Conservation (phyloP, 2,797 vertebrate genomes). For the Vultur gryphus region DNA sequence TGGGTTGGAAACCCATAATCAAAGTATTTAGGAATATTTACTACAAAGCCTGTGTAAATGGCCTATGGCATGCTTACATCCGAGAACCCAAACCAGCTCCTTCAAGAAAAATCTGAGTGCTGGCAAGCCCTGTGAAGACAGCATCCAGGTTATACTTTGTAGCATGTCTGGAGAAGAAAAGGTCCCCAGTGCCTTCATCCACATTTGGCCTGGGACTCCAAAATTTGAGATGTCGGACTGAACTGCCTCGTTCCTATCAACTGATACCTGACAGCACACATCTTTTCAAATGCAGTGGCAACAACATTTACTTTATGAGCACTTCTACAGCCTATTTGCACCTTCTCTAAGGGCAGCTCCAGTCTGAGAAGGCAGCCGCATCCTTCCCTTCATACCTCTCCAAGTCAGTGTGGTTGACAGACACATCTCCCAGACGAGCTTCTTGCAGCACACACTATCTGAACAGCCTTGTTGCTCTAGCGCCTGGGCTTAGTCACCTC, state of each 20-base stretch:
- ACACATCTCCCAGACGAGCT: not conserved
- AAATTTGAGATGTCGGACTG: not conserved
- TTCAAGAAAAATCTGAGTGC: not conserved
- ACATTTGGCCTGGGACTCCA: not conserved
- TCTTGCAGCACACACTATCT: not conserved
- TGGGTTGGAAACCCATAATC: not conserved
- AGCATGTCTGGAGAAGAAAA: not conserved
- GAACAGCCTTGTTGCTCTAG: not conserved
- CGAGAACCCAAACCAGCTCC: not conserved
- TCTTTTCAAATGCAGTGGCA: not conserved
- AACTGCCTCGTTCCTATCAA: not conserved
- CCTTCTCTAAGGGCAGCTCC: not conserved
- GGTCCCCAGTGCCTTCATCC: not conserved
- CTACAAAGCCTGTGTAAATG: not conserved
- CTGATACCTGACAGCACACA: not conserved
- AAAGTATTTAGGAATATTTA: not conserved
- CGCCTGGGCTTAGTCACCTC: not conserved
- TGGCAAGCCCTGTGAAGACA: not conserved
- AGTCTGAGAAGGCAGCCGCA: not conserved
- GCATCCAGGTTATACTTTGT: not conserved
- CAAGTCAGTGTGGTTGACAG: not conserved
- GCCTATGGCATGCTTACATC: not conserved
- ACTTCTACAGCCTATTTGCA: not conserved
- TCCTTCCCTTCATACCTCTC: not conserved
- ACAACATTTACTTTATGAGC: not conserved